These are phyloP conservation scores for Ceyx margarethae DNA, from an alignment of 2,113 vertebrate genomes.

Conservation along the genomic window DNA sequence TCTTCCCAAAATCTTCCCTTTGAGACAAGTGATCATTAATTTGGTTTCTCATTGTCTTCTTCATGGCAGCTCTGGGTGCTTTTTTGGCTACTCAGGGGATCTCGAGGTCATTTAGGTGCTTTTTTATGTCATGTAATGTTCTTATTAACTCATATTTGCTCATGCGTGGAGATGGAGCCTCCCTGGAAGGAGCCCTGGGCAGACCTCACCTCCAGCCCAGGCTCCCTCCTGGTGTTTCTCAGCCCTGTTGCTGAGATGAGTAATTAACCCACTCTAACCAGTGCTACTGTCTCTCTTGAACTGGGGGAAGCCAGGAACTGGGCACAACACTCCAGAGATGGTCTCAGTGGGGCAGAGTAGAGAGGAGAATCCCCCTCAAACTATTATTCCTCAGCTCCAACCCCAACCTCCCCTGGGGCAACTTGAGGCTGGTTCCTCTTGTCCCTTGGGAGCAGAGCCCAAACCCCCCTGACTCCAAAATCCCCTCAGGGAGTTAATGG, in stretches of 20 bases:
- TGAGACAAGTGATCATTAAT: neutral
- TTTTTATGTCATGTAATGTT: neutral
- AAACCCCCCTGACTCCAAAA: too few species aligned
- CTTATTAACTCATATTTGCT: neutral
- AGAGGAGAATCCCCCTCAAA: neutral
- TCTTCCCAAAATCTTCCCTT: accelerated
- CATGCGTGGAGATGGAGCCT: accelerated
- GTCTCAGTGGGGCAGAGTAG: neutral
- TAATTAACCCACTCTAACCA: too few species aligned
- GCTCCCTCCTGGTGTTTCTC: neutral
- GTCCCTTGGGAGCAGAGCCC: too few species aligned
- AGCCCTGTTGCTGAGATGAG: neutral
- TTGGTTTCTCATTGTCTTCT: neutral
- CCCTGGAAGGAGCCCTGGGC: neutral
- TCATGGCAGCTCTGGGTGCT: neutral
- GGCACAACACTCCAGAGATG: neutral
- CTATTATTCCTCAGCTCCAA: too few species aligned
- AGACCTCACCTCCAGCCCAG: neutral
- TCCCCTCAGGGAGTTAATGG: too few species aligned
- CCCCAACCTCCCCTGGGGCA: too few species aligned
- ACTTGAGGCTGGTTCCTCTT: too few species aligned
- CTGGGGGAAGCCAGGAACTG: neutral
- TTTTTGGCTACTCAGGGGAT: neutral
- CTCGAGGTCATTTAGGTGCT: neutral
- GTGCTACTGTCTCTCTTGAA: neutral